Evolutionary conservation across 64 coral and sea anemone genomes (phyloP), one percentile per base, ranked within the genome.

Genomic region (Orbicella faveolata): DNA sequence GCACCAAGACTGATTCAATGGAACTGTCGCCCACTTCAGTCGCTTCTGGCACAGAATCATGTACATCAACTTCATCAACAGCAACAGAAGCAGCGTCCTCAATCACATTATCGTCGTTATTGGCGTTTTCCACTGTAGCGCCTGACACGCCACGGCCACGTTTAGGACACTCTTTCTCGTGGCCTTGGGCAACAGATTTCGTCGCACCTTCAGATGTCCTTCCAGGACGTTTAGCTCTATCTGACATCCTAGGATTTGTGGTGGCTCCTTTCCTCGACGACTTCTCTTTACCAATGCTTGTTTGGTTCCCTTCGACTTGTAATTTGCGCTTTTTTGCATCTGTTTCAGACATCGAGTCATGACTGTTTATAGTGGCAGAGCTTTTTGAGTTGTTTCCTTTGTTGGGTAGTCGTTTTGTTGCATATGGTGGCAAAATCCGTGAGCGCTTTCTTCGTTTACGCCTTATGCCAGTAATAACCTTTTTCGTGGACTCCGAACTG

Each of bases 311-410:
- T 52, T 16, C 64, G 39, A 52, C 64, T 30, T 72, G 63, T 23
- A 72, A 73, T 52, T 65, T 85, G 3, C 20, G 82, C 21, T 85
- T 85, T 85, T 85, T 85, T 6, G 82, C 21, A 37, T 85, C 65
- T 13, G 82, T 36, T 57, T 82, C 79, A 82, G 79, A 64, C 25
- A 61, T 48, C 53, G 63, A n/a, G 21, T 85, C 65, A 14, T 37
- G 64, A 14, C 20, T 84, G 35, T 17, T 73, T 6, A 33, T 52
- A 21, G 51, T 33, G 11, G 52, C 2, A 30, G 82, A 72, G 12
- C 8, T 52, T 72, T 73, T 85, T 12, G 37, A 52, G 35, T 20
- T 70, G 33, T 72, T 85, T 52, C 23, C 37, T 65, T 85, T 85
- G 12, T 13, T 72, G 23, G 10, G 20, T 85, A n/a, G 67, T 53